phyloP scores from a whole-genome alignment of 2,888 invertebrate species.

The Prionchulus punctatus region DNA sequence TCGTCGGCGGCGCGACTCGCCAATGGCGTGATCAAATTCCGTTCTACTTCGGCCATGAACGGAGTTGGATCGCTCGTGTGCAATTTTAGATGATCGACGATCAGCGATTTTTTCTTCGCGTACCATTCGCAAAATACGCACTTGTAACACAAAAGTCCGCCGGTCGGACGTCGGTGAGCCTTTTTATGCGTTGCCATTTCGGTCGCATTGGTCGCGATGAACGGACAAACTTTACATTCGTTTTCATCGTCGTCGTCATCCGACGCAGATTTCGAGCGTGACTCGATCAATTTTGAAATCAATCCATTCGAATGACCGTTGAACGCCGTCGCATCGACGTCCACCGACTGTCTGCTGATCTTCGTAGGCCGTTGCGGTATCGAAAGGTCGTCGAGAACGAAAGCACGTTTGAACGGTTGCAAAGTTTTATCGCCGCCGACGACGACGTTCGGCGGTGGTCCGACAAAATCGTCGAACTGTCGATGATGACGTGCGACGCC shows the following conservation, averaged over 20 bases:
- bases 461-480: not conserved
- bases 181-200: not conserved
- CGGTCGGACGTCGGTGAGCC: not conserved
- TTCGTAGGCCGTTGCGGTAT: not conserved
- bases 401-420: not conserved
- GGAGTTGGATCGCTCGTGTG: constrained; percentile 16
- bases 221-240: not conserved
- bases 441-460: not conserved
- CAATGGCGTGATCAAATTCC: constrained; percentile 15
- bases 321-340: too few relatives aligned
- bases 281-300: not conserved
- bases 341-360: not conserved
- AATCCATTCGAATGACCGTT: not conserved
- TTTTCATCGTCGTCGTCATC: not conserved
- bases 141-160: constrained; percentile 16
- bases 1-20: not conserved
- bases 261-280: not conserved
- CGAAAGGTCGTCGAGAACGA: not conserved
- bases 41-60: constrained; percentile 16
- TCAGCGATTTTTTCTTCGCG: constrained; percentile 14
- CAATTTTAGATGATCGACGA: constrained; percentile 16
- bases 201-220: not conserved
- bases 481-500: too few relatives aligned
- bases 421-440: not conserved
- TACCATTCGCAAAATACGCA: constrained; percentile 19